Conservation (phyloP, 37 sponge, comb jelly and placozoan species). For the Geodia barretti region DNA sequence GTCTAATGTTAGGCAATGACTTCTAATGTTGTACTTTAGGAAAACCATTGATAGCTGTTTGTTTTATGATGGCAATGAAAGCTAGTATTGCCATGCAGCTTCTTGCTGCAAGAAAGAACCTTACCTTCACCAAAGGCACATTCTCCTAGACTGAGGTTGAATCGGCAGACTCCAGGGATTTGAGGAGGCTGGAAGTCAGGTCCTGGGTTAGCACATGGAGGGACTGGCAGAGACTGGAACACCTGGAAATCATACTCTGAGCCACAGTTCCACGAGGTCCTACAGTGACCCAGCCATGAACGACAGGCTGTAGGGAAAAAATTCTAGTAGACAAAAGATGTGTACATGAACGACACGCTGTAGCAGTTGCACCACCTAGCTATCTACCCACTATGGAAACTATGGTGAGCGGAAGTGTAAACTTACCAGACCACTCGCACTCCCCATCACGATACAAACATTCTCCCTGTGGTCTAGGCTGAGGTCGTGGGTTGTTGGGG, state of each 20-base stretch:
- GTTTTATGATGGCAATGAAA: too few species aligned
- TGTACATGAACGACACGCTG: too few species aligned
- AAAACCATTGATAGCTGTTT: not conserved
- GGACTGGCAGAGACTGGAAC: not conserved
- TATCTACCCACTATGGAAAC: too few species aligned
- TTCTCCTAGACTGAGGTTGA: not conserved
- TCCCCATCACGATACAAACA: not conserved
- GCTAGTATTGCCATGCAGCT: too few species aligned
- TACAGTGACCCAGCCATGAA: not conserved
- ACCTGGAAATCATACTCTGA: not conserved
- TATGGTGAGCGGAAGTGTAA: too few species aligned
- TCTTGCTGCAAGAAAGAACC: too few species aligned
- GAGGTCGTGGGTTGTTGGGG: too few species aligned
- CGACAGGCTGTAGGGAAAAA: not conserved
- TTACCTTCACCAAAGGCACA: not conserved
- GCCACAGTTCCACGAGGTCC: not conserved
- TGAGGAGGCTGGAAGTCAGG: not conserved
- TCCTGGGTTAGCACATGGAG: not conserved
- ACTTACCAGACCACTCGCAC: not conserved
- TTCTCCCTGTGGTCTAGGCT: not conserved
- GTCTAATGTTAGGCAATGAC: not conserved
- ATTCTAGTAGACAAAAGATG: too few species aligned
- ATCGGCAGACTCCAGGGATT: not conserved
- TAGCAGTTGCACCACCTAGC: too few species aligned
- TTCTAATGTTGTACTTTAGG: not conserved